Percentiles rank a stretch among this genome's conserved stretches.
Evolutionary conservation across 2,797 vertebrate species (phyloP).

Genomic region (Sebastolobus altivelis): DNA sequence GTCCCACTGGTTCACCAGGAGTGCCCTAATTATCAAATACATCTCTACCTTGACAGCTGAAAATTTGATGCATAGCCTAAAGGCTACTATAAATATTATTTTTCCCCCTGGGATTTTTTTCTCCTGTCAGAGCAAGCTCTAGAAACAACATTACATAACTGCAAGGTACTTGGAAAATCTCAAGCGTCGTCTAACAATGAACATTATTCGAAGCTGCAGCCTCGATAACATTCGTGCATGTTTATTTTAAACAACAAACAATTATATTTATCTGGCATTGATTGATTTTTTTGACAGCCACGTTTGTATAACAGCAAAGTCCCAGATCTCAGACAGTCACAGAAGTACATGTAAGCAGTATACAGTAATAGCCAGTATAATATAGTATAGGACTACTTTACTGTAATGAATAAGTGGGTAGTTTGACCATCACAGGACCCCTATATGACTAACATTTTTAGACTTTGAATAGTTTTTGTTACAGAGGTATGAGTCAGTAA

Average conservation of each 20-base stretch:
- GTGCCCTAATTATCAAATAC: constrained; percentile 27
- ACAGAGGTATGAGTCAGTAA: not conserved
- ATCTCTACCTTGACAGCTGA: constrained; percentile 8
- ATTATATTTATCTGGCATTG: too few relatives aligned
- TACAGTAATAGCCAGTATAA: constrained; percentile 4
- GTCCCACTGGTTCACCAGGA: not conserved
- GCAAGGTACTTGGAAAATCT: constrained; percentile 17
- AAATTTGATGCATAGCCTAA: constrained; percentile 11
- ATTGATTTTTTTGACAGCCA: not conserved
- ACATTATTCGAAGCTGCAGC: constrained; percentile 35
- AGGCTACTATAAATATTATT: constrained; percentile 25
- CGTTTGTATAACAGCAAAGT: constrained; percentile 10
- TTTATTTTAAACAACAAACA: not conserved
- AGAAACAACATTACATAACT: constrained; percentile 31
- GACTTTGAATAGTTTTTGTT: not conserved
- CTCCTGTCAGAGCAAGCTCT: not conserved
- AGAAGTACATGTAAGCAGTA: not conserved
- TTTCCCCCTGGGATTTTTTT: constrained; percentile 14
- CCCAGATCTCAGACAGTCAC: constrained; percentile 7
- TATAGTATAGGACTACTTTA: not conserved
- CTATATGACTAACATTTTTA: constrained; percentile 4
- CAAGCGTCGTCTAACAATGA: constrained; percentile 16
- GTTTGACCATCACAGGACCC: not conserved
- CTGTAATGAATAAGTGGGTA: constrained; percentile 2
- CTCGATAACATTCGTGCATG: constrained; percentile 37